phyloP scores from a whole-genome alignment of 2,113 vertebrate species.

The Aramus guarauna region DNA sequence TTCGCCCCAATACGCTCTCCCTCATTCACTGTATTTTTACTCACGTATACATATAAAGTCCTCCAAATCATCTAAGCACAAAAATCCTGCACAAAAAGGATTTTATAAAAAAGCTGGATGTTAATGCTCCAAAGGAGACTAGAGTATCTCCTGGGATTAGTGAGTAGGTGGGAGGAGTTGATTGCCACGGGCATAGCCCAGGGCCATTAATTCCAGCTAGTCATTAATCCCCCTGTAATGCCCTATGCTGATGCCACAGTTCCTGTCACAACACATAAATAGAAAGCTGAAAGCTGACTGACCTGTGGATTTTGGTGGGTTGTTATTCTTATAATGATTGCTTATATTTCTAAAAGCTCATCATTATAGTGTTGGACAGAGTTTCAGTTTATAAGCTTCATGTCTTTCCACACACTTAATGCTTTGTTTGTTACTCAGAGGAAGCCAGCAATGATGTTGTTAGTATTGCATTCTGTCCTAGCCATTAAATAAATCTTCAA shows the following conservation, averaged over 20 bases:
- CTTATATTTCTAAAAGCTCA: background rate
- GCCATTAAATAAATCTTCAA: background rate
- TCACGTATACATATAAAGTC: background rate
- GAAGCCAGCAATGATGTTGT: background rate
- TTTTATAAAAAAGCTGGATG: background rate
- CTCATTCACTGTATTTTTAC: background rate
- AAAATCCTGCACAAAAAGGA: background rate
- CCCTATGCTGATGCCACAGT: background rate
- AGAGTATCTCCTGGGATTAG: conserved; percentile 29
- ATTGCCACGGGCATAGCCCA: conserved; percentile 1
- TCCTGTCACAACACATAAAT: background rate
- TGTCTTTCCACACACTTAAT: background rate
- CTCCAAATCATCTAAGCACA: background rate
- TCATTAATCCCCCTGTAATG: conserved; percentile 44
- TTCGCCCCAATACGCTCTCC: background rate
- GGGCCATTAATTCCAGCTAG: conserved; percentile 22
- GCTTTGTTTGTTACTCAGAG: background rate
- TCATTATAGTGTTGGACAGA: background rate
- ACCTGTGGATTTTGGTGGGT: background rate
- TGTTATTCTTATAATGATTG: background rate
- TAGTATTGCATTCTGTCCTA: background rate
- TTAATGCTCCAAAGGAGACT: background rate
- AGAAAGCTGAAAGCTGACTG: background rate
- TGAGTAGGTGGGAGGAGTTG: conserved; percentile 22
- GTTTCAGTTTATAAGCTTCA: background rate